phyloP scores from a whole-genome alignment of 1,140 invertebrate genomes.

The Dufourea novaeangliae region DNA sequence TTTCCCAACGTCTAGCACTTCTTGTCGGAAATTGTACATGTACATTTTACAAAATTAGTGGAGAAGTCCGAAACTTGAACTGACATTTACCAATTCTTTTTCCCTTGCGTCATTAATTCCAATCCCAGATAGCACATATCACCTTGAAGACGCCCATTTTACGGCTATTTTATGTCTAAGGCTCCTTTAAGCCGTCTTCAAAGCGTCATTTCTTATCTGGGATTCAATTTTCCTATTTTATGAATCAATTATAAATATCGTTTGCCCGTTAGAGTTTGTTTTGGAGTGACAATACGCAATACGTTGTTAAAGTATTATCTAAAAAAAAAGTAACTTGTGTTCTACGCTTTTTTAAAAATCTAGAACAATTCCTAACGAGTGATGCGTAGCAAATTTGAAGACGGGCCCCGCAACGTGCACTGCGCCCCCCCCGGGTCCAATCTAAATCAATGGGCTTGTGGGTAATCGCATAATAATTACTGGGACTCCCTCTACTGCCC shows the following conservation, averaged over 20 bases:
- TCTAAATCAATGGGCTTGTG: constrained; percentile 82
- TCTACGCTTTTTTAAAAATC: background rate
- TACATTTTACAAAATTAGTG: too few species aligned
- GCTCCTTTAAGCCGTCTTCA: too few species aligned
- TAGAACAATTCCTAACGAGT: constrained; percentile 20
- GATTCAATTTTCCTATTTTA: too few species aligned
- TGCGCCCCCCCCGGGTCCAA: constrained; percentile 73
- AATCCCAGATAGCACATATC: too few species aligned
- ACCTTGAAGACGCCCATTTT: too few species aligned
- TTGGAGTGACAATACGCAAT: background rate
- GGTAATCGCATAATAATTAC: constrained; percentile 82
- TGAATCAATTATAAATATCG: too few species aligned
- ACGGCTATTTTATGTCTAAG: too few species aligned
- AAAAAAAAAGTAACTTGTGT: background rate
- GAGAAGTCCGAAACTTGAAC: too few species aligned
- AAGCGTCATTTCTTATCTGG: too few species aligned
- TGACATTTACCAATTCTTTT: background rate
- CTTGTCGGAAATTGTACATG: too few species aligned
- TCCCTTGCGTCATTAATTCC: background rate
- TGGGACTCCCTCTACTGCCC: constrained; percentile 76
- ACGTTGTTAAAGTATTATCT: background rate
- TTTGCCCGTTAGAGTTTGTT: background rate
- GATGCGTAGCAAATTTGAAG: constrained; percentile 60
- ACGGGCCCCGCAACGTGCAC: constrained; percentile 44
- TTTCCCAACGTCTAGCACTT: too few species aligned